Evolutionary conservation across 2,113 vertebrate species (phyloP), one percentile per base, ranked within the genome.

Genomic region (Mugil cephalus): DNA sequence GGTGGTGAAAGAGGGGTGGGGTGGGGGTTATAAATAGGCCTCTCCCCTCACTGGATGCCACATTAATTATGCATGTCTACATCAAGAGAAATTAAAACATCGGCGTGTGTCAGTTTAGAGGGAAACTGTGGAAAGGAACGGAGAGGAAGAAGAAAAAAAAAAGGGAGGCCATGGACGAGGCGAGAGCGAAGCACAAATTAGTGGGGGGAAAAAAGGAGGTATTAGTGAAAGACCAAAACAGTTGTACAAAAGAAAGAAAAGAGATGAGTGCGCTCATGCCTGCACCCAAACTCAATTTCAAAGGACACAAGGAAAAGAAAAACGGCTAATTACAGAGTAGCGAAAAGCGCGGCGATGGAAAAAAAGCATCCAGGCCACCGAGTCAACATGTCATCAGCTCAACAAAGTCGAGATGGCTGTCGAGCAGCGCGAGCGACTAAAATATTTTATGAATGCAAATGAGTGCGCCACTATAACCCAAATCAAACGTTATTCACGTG

Each of bases 11-110:
- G n/a, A n/a, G n/a, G n/a, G n/a, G n/a, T n/a, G n/a, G n/a, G n/a
- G n/a, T n/a, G 14, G 43, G 21, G 45, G 21, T 64, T 71, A 69
- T 71, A 78, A 78, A 83, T 59, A 74, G 35, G 69, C 72, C 59
- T 73, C 69, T 72, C 52, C 66, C 45, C 64, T 74, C 53, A 21
- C 59, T 81, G 71, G 59, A 59, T 76, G 86, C 78, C 58, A 77
- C 53, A 82, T 87, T 89, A 84, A 88, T 87, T 86, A 88, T 88
- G 76, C 18, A 42, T 35, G 56, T 77, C 74, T 73, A 78, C 77
- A 73, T 82, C 63, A 79, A 69, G 72, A 83, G 65, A 87, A 90
- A 89, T 85, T 83, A 86, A 83, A 81, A 87, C 47, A 42, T 59
- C 48, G 47, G 69, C 52, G 51, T 55, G 59, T 80, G 61, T 53